Evolutionary conservation across 2,797 vertebrate genomes (phyloP).

Genomic region (Petrocephalus schoutedeni): DNA sequence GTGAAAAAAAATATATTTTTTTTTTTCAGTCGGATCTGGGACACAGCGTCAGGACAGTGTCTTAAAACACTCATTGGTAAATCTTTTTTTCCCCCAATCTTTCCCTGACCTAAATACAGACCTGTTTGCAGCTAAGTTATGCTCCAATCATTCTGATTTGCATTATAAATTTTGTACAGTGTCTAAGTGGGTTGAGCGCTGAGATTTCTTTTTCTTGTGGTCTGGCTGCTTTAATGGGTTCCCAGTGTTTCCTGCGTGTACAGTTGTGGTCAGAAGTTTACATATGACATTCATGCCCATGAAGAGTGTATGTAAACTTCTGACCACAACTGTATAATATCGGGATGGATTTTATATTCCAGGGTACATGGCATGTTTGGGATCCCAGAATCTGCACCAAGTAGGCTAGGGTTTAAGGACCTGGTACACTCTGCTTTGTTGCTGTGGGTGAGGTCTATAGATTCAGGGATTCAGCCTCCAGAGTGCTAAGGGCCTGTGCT

Average conservation of each 20-base stretch:
- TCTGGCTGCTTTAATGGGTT: neutral
- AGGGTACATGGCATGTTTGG: neutral
- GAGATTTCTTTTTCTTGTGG: neutral
- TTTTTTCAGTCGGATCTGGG: conserved; percentile 88
- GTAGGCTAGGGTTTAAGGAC: neutral
- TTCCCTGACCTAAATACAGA: neutral
- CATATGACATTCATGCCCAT: no score
- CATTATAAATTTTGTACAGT: neutral
- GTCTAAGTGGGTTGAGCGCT: neutral
- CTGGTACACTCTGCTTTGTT: neutral
- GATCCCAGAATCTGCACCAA: neutral
- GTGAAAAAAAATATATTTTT: neutral
- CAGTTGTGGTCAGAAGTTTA: no score
- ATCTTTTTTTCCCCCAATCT: conserved; percentile 25
- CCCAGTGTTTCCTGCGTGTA: neutral
- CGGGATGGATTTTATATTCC: neutral
- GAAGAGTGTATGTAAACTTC: no score
- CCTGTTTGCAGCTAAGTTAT: neutral
- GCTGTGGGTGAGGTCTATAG: neutral
- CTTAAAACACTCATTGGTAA: conserved; percentile 98
- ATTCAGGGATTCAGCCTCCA: neutral
- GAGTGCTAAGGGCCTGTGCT: neutral
- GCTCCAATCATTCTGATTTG: neutral
- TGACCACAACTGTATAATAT: neutral
- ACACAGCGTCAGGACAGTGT: conserved; percentile 96